These are phyloP conservation scores for Torymus texanus DNA, from an alignment of 2,888 invertebrate species.

Conservation along the genomic window DNA sequence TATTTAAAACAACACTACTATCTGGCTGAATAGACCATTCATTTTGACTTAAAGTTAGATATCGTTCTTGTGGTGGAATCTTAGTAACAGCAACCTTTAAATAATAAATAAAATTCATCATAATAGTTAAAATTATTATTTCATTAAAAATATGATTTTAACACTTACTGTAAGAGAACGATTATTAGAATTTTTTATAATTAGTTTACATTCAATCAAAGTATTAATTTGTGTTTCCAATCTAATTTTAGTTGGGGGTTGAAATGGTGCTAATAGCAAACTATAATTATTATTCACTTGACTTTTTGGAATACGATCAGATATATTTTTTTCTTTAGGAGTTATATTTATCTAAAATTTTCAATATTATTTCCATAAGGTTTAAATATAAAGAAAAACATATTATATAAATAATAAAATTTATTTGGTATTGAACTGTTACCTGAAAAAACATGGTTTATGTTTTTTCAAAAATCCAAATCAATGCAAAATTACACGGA, in stretches of 20 bases:
- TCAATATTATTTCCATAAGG: neutral
- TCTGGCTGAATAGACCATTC: constrained; percentile 78
- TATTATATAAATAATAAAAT: neutral
- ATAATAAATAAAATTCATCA: constrained; percentile 29
- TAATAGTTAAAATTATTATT: neutral
- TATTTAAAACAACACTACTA: constrained; percentile 77
- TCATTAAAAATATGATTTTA: constrained; percentile 1
- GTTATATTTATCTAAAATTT: constrained; percentile 60
- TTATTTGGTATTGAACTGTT: constrained; percentile 25
- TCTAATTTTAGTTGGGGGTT: constrained; percentile 65
- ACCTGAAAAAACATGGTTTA: constrained; percentile 62
- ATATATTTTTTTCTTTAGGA: constrained; percentile 58
- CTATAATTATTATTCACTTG: constrained; percentile 48
- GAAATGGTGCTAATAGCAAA: constrained; percentile 68
- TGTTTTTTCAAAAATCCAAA: neutral
- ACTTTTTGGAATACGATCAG: constrained; percentile 11
- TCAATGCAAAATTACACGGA: neutral
- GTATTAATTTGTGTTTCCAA: constrained; percentile 63
- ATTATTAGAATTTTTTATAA: constrained; percentile 62
- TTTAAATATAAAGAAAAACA: constrained; percentile 1
- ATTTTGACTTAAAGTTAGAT: constrained; percentile 78
- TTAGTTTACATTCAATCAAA: constrained; percentile 59
- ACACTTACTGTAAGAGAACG: constrained; percentile 61
- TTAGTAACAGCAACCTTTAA: constrained; percentile 76
- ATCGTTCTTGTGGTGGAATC: constrained; percentile 78